A percentile compares a stretch with the other conserved stretches of the same genome.
phyloP scores from a whole-genome alignment of 2,797 vertebrate species.

The Enoplosus armatus region DNA sequence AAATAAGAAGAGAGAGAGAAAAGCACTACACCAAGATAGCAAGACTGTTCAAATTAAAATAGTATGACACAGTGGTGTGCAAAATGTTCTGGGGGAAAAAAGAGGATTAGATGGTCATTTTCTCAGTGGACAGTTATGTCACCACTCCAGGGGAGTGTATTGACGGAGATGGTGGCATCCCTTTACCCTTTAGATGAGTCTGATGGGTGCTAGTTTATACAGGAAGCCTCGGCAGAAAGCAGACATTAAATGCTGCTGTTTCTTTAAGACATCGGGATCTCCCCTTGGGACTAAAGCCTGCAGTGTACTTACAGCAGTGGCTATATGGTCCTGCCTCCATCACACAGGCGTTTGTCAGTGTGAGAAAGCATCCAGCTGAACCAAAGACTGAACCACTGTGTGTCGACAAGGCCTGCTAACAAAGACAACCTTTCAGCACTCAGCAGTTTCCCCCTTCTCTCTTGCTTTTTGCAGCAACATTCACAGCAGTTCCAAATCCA shows the following conservation, averaged over 20 bases:
- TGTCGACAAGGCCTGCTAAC: conserved; percentile 78
- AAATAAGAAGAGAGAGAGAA: neutral
- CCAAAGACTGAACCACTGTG: conserved; percentile 81
- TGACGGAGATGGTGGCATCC: neutral
- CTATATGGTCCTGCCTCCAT: conserved; percentile 68
- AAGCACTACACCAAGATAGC: neutral
- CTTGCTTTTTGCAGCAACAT: conserved; percentile 68
- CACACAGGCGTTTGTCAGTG: conserved; percentile 78
- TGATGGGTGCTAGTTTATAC: conserved; percentile 12
- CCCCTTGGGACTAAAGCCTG: conserved; percentile 61
- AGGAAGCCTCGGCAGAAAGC: conserved; percentile 7
- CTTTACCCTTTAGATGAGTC: conserved; percentile 30
- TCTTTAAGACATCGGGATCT: conserved; percentile 72
- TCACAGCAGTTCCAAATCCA: conserved; percentile 57
- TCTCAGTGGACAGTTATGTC: conserved; percentile 40
- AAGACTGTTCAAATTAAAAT: conserved; percentile 18
- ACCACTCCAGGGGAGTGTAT: conserved; percentile 4
- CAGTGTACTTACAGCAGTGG: conserved; percentile 69
- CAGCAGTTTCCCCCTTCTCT: conserved; percentile 61
- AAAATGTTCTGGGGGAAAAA: conserved; percentile 12
- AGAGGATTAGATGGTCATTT: conserved; percentile 41
- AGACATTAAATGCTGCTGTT: conserved; percentile 44
- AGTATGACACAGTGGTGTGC: neutral
- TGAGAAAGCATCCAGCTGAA: conserved; percentile 78
- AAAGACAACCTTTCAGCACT: conserved; percentile 84